phyloP scores from a whole-genome alignment of 2,113 vertebrate species.

The Corythornis madagascariensis region DNA sequence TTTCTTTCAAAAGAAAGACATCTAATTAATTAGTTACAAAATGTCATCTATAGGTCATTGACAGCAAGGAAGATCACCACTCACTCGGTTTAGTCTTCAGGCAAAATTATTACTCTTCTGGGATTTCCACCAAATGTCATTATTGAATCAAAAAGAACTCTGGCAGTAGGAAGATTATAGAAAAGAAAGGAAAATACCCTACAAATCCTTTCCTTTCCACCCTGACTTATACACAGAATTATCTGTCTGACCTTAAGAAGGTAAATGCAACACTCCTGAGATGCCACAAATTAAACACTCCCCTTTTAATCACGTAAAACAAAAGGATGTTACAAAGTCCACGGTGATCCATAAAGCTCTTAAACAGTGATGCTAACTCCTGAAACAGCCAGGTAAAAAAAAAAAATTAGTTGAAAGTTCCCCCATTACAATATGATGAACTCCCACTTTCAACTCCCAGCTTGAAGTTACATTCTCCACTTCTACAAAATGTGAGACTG shows the following conservation, averaged over 20 bases:
- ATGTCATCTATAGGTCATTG: conserved; percentile 83
- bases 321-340: background rate
- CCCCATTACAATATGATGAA: background rate
- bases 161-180: conserved; percentile 47
- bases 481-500: background rate
- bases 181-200: background rate
- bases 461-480: background rate
- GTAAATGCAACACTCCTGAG: conserved; percentile 27
- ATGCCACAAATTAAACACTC: background rate
- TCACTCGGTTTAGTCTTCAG: conserved; percentile 60
- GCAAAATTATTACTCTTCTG: conserved; percentile 69
- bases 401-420: background rate
- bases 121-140: conserved; percentile 76
- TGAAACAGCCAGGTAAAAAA: background rate
- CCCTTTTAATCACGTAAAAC: conserved; percentile 7
- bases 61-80: conserved; percentile 72
- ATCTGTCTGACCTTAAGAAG: background rate
- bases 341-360: background rate
- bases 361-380: background rate
- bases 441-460: background rate
- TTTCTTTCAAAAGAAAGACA: conserved; percentile 72
- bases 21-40: conserved; percentile 81
- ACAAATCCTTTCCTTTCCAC: conserved; percentile 25
- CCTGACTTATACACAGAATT: background rate
- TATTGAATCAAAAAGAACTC: conserved; percentile 61